Conservation (phyloP, 2,888 invertebrate genomes). For the Thera obeliscata region DNA sequence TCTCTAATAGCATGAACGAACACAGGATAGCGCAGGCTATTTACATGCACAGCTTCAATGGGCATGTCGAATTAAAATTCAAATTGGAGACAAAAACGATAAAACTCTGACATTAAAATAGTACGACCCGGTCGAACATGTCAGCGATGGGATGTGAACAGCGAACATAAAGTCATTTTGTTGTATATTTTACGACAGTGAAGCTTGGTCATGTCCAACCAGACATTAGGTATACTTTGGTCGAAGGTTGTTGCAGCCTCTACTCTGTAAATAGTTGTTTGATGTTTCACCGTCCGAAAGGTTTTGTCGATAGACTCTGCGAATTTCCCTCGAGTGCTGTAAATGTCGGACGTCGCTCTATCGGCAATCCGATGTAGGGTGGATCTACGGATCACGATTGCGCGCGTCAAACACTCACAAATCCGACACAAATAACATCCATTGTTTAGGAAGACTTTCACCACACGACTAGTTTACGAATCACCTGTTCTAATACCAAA, state of each 20-base stretch:
- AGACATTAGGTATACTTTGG: slow-evolving; percentile 35
- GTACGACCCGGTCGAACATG: slow-evolving; percentile 57
- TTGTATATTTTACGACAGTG: slow-evolving; percentile 67
- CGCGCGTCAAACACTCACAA: slow-evolving; percentile 60
- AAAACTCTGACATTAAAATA: slow-evolving; percentile 65
- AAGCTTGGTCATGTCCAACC: slow-evolving; percentile 45
- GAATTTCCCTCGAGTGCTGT: slow-evolving; percentile 79
- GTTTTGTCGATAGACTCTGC: slow-evolving; percentile 69
- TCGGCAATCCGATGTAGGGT: slow-evolving; percentile 61
- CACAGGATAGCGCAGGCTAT: slow-evolving; percentile 45
- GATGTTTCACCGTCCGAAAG: slow-evolving; percentile 59
- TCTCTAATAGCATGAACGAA: slow-evolving; percentile 39
- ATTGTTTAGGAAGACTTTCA: slow-evolving; percentile 57
- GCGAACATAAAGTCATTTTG: slow-evolving; percentile 62
- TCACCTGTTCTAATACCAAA: slow-evolving; percentile 56
- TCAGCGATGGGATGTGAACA: slow-evolving; percentile 53
- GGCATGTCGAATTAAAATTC: slow-evolving; percentile 69
- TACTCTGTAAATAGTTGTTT: slow-evolving; percentile 63
- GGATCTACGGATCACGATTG: slow-evolving; percentile 58
- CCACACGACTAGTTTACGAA: slow-evolving; percentile 46
- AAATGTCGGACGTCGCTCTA: slow-evolving; percentile 66
- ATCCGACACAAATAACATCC: slow-evolving; percentile 63
- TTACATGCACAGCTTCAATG: slow-evolving; percentile 52
- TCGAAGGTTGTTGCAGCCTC: slow-evolving; percentile 49
- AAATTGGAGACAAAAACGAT: slow-evolving; percentile 64